Base-by-base conservation (phyloP, 1,140 invertebrate genomes). In the Penaeus japonicus region DNA sequence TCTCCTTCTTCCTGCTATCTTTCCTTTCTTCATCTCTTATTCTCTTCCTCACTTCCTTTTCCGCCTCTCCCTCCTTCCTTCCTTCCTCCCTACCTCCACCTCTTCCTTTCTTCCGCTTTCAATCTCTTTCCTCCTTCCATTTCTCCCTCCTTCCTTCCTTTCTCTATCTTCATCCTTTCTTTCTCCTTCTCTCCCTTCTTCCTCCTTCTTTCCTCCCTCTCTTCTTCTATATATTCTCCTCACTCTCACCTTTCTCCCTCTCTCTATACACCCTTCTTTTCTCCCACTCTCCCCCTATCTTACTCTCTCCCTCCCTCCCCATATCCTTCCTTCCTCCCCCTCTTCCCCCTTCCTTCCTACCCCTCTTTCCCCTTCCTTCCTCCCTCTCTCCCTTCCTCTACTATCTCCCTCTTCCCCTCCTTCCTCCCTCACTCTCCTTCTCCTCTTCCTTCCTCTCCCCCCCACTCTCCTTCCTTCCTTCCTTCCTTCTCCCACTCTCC, bases 191-290 rank as follows among this genome's bases (percentile, higher is more conserved):
- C 27, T 24, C 24, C 78, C n/a, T 80, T 47, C 27, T 47, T 53
- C 22, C 27, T 15, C 47, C 78, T 24, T 32, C 73, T 39, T 32
- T 77, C 35, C 24, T 27, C 27, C n/a, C n/a, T n/a, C 18, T 77
- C 30, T 32, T 77, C 73, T 18, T 30, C 47, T 30, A 39, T 20
- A 39, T 77, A 39, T 20, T 32, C 47, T 32, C 47, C 35, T 30
- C 73, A 30, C 27, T 15, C 73, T 39, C 35, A 32, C 73, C 73
- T 77, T 30, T n/a, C 73, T 17, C 73, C 27, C 47, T 27, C 57
- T 22, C 24, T 55, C 81, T 59, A 83, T 83, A 83, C 70, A 59
- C 27, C 81, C 55, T 18, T n/a, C n/a, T n/a, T n/a, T n/a, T n/a
- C n/a, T n/a, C 57, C 70, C 62, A 83, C 70, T 30, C 55, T 35